Evolutionary conservation across 2,113 vertebrate genomes (phyloP), one percentile per base, ranked within the genome.

Genomic region (Dolichallabes microphthalmus): DNA sequence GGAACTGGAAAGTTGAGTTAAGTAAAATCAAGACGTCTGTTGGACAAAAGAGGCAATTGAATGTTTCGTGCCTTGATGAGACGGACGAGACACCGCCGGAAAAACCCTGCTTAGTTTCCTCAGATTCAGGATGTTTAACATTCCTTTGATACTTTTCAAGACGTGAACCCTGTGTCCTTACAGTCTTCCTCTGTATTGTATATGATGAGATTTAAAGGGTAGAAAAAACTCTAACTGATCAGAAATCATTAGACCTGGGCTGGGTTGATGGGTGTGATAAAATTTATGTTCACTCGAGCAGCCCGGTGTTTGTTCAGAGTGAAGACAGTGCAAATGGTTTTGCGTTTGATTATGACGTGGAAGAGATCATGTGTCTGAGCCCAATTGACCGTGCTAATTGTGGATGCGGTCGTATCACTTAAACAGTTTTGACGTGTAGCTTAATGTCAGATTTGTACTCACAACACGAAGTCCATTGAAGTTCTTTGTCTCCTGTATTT

Each of bases 301-400:
- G 86, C 1, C 20, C 63, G 35, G 25, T 32, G 60, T 17, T 45
- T 53, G 13, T 55, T 39, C 14, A 27, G 22, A 30, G 39, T 50
- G 17, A 55, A 19, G 35, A 74, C 52, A 13, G n/a, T 0, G 8
- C 52, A 55, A 82, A 85, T 53, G 1, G 9, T 4, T 53, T 80
- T 55, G 39, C n/a, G 0, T 92, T 92, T 60, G 90, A 91, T 74
- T 39, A 19, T 22, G 86, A 92, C 0, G 55, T 88, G 3, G 87
- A 89, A 1, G 77, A 78, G 55, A 89, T 90, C 27, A 82, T 92
- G 52, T 89, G 83, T 14, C 90, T 93, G 27, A 90, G 82, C 80
- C 91, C 86, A 0, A 30, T 80, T 10, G 14, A 30, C 13, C 1
- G 22, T n/a, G 7, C 50, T 4, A 61, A 82, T 17, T n/a, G n/a